These are phyloP conservation scores for Syrista parreyssii DNA, from an alignment of 2,888 invertebrate species.

Conservation along the genomic window DNA sequence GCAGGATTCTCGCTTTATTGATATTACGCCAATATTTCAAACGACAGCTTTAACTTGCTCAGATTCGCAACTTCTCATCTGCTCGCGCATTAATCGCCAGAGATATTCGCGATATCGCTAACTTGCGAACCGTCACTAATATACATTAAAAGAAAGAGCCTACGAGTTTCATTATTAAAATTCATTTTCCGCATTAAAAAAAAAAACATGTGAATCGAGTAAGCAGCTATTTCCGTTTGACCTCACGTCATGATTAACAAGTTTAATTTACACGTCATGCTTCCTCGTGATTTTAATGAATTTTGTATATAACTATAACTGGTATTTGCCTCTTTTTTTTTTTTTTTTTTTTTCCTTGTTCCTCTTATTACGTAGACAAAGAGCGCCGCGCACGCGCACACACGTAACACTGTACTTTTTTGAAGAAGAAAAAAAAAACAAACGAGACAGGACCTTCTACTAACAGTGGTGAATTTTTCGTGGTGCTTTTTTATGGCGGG, in stretches of 20 bases:
- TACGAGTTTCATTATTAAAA: background rate
- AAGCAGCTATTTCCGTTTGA: background rate
- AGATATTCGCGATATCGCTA: background rate
- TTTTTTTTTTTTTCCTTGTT: background rate
- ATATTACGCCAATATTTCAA: background rate
- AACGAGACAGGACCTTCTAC: slow-evolving; percentile 47
- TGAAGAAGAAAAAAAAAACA: slow-evolving; percentile 11
- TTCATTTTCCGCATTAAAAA: background rate
- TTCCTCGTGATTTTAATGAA: background rate
- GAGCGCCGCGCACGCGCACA: slow-evolving; percentile 13
- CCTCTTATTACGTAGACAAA: slow-evolving; percentile 15
- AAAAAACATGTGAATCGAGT: background rate
- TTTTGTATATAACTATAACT: background rate
- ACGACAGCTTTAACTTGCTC: background rate
- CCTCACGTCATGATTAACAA: background rate
- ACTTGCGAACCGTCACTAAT: background rate
- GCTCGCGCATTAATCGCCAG: background rate
- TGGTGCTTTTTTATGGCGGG: slow-evolving; percentile 51
- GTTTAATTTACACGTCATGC: background rate
- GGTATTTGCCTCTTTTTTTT: background rate
- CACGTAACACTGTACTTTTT: slow-evolving; percentile 13
- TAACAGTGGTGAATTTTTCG: slow-evolving; percentile 55
- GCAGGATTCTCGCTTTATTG: background rate
- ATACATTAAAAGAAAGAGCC: background rate
- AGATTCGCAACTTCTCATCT: background rate